These are phyloP conservation scores for Vireo altiloquus DNA, from an alignment of 2,113 vertebrate species.

Conservation along the genomic window DNA sequence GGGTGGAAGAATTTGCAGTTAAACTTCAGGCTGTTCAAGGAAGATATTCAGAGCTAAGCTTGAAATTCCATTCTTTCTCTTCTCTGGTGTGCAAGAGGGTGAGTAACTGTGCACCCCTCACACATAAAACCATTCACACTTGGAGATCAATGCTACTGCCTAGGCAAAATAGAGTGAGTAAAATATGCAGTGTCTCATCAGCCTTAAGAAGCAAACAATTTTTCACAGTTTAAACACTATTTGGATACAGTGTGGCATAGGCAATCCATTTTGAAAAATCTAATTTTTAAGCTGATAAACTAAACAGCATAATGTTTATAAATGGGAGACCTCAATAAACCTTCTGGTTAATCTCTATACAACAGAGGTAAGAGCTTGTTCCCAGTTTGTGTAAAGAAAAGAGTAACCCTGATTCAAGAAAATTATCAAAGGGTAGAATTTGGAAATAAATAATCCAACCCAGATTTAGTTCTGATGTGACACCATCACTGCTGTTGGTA, in stretches of 20 bases:
- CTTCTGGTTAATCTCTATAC: background rate
- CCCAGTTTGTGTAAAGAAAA: background rate
- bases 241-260: background rate
- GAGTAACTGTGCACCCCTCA: background rate
- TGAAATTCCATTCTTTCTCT: background rate
- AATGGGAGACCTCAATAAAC: background rate
- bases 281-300: background rate
- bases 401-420: background rate
- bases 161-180: background rate
- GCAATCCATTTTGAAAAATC: background rate
- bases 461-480: background rate
- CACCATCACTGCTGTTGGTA: background rate
- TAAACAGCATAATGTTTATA: background rate
- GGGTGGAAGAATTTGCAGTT: background rate
- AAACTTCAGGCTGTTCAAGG: background rate
- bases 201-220: background rate
- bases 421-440: background rate
- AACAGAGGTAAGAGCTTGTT: background rate
- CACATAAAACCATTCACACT: background rate
- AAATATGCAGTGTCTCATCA: slow-evolving; percentile 6
- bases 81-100: background rate
- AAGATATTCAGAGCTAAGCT: background rate
- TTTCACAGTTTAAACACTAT: background rate
- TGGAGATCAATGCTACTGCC: background rate
- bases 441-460: background rate